Evolutionary conservation across 2,888 invertebrate species (phyloP).

Genomic region (Aquatica leii): DNA sequence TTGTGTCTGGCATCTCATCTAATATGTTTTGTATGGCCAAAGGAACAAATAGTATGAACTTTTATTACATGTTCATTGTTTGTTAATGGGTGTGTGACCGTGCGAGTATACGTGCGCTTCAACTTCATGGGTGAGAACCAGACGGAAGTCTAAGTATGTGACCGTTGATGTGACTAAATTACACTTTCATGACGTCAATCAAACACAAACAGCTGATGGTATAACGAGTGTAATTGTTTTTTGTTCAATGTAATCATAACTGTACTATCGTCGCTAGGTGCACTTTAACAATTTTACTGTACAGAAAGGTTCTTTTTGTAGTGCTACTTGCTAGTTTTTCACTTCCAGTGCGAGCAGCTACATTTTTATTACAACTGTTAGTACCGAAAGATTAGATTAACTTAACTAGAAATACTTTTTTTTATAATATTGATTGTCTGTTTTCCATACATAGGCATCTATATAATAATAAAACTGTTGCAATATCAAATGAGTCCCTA

Average conservation of each 20-base stretch:
- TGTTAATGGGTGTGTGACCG: constrained; percentile 33
- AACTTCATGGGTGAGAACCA: constrained; percentile 31
- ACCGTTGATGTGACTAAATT: constrained; percentile 26
- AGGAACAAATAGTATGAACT: constrained; percentile 16
- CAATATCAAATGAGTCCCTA: no score
- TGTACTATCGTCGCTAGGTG: no score
- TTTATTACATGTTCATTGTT: constrained; percentile 28
- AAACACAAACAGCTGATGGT: constrained; percentile 20
- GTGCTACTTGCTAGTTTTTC: no score
- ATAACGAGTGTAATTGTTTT: constrained; percentile 1
- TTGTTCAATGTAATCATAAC: not conserved
- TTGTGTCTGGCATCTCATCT: not conserved
- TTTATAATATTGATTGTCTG: no score
- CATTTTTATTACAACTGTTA: no score
- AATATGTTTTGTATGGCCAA: constrained; percentile 12
- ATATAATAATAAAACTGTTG: no score
- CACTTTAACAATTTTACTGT: no score
- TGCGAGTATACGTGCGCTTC: constrained; percentile 22
- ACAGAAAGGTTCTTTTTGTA: no score
- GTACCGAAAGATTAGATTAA: no score
- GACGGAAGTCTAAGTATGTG: constrained; percentile 31
- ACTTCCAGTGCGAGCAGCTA: no score
- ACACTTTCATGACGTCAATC: constrained; percentile 22
- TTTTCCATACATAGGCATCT: no score
- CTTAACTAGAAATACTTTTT: no score